Evolutionary conservation across 2,888 invertebrate species (phyloP), one percentile per base, ranked within the genome.

Genomic region (Criorhina ranunculi): DNA sequence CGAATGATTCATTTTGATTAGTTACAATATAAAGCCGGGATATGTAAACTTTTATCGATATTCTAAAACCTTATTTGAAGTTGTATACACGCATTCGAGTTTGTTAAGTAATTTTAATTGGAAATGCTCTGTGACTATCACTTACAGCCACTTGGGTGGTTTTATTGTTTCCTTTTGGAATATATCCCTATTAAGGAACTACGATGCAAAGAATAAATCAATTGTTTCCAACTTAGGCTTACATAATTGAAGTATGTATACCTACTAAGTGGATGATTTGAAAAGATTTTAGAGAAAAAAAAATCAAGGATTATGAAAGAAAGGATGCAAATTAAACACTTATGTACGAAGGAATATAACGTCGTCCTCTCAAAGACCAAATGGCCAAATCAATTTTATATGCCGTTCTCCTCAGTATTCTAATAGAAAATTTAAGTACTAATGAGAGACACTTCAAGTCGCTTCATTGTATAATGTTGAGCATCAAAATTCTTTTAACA

Each of bases 401-500:
- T 79, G 57, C 53, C 60, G 44, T 44, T 59, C 59, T 77, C 19
- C 59, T 77, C 19, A 60, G 35, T 70, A 55, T 60, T 73, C 51
- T 42, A 37, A 29, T 35, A 60, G 40, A 62, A 75, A 55, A 49
- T 49, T 12, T 9, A 62, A 80, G 67, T 55, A 67, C 67, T 80
- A 80, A 75, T 80, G 75, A 75, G 75, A 67, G 60, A 69, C 75
- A 55, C 75, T 80, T 66, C 11, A 46, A 55, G 19, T 15, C 53
- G 37, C 60, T 49, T 55, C 53, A 12, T 8, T 55, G 46, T 31
- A 0, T 42, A 24, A 17, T 1, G 33, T 17, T 76, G 57, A 59
- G 35, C 44, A 57, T 67, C 60, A 44, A 44, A 53, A 75, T 69
- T 55, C 60, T 67, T 73, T 57, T 4, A 4, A 1, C 24, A 46